Evolutionary conservation across 1,140 invertebrate genomes (phyloP).

Genomic region (Marisa cornuarietis): DNA sequence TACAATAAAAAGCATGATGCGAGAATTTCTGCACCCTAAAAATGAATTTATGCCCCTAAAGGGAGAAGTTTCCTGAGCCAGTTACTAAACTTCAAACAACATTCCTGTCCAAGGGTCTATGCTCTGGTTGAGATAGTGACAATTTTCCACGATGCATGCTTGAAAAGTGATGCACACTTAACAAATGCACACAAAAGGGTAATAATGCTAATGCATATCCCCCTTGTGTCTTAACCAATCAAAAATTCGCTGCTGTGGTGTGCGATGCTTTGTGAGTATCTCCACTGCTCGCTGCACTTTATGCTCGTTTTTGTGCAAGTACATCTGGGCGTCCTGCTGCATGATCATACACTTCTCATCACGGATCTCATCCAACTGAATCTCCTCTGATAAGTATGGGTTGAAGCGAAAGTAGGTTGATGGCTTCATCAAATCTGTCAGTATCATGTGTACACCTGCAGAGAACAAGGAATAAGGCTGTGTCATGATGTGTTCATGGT

Average conservation of each 20-base stretch:
- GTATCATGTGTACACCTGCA: slow-evolving; percentile 74
- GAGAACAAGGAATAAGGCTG: slow-evolving; percentile 7
- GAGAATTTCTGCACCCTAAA: too few species aligned
- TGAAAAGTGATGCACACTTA: too few species aligned
- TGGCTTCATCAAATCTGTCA: slow-evolving; percentile 83
- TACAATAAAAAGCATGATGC: too few species aligned
- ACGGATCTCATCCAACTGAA: slow-evolving; percentile 85
- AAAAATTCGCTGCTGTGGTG: slow-evolving; percentile 17
- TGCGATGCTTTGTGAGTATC: slow-evolving; percentile 17
- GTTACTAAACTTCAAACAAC: too few species aligned
- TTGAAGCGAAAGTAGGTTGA: slow-evolving; percentile 89
- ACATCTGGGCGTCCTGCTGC: slow-evolving; percentile 74
- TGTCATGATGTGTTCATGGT: too few species aligned
- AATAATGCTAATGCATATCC: neutral
- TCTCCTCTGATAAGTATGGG: slow-evolving; percentile 85
- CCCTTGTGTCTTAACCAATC: slow-evolving; percentile 19
- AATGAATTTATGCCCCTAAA: too few species aligned
- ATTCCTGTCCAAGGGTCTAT: too few species aligned
- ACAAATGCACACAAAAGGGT: too few species aligned
- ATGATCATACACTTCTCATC: slow-evolving; percentile 69
- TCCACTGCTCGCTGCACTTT: slow-evolving; percentile 72
- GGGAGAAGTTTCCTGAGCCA: too few species aligned
- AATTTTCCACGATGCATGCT: too few species aligned
- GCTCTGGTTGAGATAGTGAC: too few species aligned
- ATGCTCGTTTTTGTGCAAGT: slow-evolving; percentile 78